phyloP scores from a whole-genome alignment of 2,113 vertebrate genomes.

The Collichthys lucidus region DNA sequence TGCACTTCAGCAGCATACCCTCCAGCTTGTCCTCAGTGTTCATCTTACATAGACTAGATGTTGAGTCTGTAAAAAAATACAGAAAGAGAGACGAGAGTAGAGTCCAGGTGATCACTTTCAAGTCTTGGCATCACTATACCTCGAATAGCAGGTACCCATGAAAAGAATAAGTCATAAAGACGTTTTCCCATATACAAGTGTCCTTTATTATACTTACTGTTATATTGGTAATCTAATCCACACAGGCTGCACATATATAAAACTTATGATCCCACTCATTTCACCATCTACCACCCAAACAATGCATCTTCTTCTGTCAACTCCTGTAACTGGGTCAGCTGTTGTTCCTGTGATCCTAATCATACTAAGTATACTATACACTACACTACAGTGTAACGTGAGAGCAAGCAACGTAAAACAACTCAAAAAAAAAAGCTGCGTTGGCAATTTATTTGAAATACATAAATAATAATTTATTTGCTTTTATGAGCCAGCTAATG shows the following conservation, averaged over 20 bases:
- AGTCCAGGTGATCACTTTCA: not conserved
- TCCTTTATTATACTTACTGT: not conserved
- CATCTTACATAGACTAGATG: conserved; percentile 86
- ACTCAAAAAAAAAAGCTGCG: not conserved
- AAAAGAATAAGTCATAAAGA: not conserved
- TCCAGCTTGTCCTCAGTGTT: conserved; percentile 98
- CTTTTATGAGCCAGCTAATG: not conserved
- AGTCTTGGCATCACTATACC: not conserved
- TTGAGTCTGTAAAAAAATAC: conserved; percentile 26
- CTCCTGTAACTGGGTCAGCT: conserved; percentile 37
- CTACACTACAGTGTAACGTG: not conserved
- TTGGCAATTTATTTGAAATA: not conserved
- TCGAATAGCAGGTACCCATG: not conserved
- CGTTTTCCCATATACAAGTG: not conserved
- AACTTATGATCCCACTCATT: not conserved
- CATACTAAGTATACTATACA: conserved; percentile 11
- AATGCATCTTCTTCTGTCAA: not conserved
- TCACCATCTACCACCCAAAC: not conserved
- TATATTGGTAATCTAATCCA: not conserved
- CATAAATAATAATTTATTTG: too few relatives aligned
- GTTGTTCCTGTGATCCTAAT: conserved; percentile 13
- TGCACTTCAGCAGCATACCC: conserved; percentile 97
- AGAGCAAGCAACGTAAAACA: not conserved
- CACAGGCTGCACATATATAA: not conserved
- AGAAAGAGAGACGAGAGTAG: not conserved